Conservation (phyloP, 2,797 vertebrate genomes). For the Megalops cyprinoides region DNA sequence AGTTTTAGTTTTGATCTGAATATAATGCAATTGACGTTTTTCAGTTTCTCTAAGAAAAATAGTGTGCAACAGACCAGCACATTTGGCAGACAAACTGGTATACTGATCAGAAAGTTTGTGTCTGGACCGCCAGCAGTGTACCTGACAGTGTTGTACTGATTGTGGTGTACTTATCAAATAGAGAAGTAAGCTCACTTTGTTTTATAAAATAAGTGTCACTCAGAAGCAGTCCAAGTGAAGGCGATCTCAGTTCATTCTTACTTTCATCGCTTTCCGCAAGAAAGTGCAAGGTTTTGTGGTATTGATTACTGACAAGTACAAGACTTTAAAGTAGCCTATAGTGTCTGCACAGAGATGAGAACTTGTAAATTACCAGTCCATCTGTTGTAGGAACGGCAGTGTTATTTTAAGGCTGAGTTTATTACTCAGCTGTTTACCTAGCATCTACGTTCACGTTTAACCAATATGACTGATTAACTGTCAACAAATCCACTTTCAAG, state of each 20-base stretch:
- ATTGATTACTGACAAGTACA: background rate
- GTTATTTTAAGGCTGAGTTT: background rate
- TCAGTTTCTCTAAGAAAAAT: background rate
- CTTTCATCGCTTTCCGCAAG: background rate
- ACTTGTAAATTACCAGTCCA: background rate
- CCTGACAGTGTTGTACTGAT: background rate
- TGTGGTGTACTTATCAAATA: background rate
- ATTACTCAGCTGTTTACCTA: background rate
- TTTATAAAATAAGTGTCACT: background rate
- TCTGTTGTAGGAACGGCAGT: background rate
- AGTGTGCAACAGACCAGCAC: background rate
- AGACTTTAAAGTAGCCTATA: background rate
- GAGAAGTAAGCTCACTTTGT: background rate
- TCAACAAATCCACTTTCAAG: background rate
- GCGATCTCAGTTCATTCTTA: too few species aligned
- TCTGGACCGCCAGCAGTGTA: background rate
- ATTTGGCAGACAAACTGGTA: background rate
- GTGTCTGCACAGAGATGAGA: too few species aligned
- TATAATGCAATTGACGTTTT: background rate
- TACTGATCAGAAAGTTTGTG: background rate
- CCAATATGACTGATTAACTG: background rate
- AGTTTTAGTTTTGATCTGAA: background rate
- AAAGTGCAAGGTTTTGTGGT: background rate
- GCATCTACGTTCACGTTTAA: background rate
- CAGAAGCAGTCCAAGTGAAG: background rate